Evolutionary conservation across 1,140 invertebrate species (phyloP).

Genomic region (Macrosteles quadrilineatus): DNA sequence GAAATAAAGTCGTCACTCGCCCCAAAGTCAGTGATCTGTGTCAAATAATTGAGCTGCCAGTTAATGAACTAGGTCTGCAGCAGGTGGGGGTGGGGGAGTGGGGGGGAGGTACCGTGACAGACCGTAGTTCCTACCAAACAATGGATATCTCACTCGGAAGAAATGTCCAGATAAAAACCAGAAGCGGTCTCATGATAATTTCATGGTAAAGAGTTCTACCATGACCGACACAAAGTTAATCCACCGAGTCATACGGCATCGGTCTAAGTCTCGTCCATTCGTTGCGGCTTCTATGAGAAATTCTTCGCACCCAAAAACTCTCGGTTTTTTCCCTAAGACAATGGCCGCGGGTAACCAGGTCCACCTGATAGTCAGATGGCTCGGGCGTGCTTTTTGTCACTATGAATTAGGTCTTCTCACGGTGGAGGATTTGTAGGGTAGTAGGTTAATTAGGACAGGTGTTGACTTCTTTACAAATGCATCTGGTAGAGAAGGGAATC

Average conservation of each 20-base stretch:
- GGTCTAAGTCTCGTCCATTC: slow-evolving; percentile 18
- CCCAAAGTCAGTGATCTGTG: too few relatives aligned
- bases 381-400: too few relatives aligned
- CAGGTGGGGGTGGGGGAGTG: neutral
- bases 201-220: slow-evolving; percentile 13
- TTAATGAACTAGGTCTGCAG: neutral
- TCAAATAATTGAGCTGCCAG: slow-evolving; percentile 10
- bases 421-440: too few relatives aligned
- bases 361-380: too few relatives aligned
- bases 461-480: too few relatives aligned
- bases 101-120: too few relatives aligned
- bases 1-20: too few relatives aligned
- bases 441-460: too few relatives aligned
- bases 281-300: slow-evolving; percentile 10
- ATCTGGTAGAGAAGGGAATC: too few relatives aligned
- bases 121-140: slow-evolving; percentile 21
- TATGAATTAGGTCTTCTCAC: too few relatives aligned
- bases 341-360: neutral
- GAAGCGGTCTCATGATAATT: slow-evolving; percentile 20
- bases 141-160: slow-evolving; percentile 11
- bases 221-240: slow-evolving; percentile 17
- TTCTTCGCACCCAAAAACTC: slow-evolving; percentile 15
- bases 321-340: slow-evolving; percentile 11
- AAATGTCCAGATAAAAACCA: slow-evolving; percentile 6
- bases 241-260: slow-evolving; percentile 10